These are phyloP conservation scores for Leptarthrus brevirostris DNA, from an alignment of 2,888 invertebrate species.

Conservation along the genomic window DNA sequence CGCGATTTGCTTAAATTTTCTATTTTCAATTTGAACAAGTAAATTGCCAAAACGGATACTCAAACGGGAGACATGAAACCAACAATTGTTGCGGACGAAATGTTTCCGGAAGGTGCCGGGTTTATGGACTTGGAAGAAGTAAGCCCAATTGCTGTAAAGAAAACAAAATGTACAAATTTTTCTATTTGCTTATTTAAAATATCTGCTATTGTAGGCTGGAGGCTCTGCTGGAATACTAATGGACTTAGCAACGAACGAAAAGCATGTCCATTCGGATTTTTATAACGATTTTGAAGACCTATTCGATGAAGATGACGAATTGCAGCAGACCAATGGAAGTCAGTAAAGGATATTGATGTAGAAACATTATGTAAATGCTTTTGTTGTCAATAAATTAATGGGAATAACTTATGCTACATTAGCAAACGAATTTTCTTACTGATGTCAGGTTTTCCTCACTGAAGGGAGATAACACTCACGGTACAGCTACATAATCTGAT, in stretches of 20 bases:
- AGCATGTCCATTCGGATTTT: conserved; percentile 94
- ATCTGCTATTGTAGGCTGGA: conserved; percentile 76
- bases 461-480: no score
- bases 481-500: no score
- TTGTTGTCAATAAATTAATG: background rate
- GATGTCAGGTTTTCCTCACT: no score
- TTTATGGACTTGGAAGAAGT: conserved; percentile 1
- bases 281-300: conserved; percentile 94
- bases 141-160: background rate
- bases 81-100: conserved; percentile 90
- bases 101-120: conserved; percentile 90
- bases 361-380: background rate
- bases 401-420: no score
- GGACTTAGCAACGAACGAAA: conserved; percentile 93
- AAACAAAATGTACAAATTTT: no score
- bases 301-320: conserved; percentile 87
- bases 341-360: background rate
- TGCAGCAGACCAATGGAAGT: background rate
- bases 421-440: no score
- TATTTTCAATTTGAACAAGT: background rate
- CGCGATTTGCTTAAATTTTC: background rate
- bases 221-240: conserved; percentile 89
- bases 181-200: background rate
- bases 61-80: conserved; percentile 68
- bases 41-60: conserved; percentile 55